Evolutionary conservation across 2,797 vertebrate species (phyloP).

Genomic region (Leptoclinus maculatus): DNA sequence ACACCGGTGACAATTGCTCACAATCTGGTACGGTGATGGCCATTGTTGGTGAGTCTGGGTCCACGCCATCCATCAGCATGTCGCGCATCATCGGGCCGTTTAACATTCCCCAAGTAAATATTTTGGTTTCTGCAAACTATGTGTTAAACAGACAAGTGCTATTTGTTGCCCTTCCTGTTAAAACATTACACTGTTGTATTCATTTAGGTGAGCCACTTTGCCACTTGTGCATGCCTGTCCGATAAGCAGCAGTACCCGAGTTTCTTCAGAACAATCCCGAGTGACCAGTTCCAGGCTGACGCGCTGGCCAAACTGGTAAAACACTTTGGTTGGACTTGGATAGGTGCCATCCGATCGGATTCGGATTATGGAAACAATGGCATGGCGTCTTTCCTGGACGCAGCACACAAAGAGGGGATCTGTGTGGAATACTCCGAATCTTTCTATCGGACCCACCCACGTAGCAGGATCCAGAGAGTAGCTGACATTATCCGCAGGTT

Average conservation of each 20-base stretch:
- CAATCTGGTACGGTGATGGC: slow-evolving; percentile 50
- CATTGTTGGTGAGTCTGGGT: slow-evolving; percentile 76
- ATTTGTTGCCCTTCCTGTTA: no score
- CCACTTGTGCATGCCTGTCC: slow-evolving; percentile 83
- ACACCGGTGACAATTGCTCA: slow-evolving; percentile 40
- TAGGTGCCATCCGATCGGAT: slow-evolving; percentile 79
- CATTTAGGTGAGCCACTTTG: slow-evolving; percentile 79
- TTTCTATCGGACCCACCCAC: slow-evolving; percentile 67
- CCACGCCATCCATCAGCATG: slow-evolving; percentile 77
- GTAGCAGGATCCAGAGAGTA: slow-evolving; percentile 63
- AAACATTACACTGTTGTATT: not conserved
- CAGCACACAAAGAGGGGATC: slow-evolving; percentile 70
- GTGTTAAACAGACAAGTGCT: not conserved
- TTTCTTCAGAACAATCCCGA: slow-evolving; percentile 84
- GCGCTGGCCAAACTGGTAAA: slow-evolving; percentile 78
- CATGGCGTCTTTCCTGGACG: slow-evolving; percentile 71
- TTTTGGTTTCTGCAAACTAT: not conserved
- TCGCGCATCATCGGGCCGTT: slow-evolving; percentile 70
- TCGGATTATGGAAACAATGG: slow-evolving; percentile 82
- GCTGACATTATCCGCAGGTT: slow-evolving; percentile 74
- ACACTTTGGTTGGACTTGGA: slow-evolving; percentile 83
- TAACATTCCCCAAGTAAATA: slow-evolving; percentile 73
- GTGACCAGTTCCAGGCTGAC: slow-evolving; percentile 78
- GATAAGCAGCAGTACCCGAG: slow-evolving; percentile 77
- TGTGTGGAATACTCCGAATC: slow-evolving; percentile 78